Conservation (phyloP, 2,888 invertebrate genomes). For the Acheta domesticus region DNA sequence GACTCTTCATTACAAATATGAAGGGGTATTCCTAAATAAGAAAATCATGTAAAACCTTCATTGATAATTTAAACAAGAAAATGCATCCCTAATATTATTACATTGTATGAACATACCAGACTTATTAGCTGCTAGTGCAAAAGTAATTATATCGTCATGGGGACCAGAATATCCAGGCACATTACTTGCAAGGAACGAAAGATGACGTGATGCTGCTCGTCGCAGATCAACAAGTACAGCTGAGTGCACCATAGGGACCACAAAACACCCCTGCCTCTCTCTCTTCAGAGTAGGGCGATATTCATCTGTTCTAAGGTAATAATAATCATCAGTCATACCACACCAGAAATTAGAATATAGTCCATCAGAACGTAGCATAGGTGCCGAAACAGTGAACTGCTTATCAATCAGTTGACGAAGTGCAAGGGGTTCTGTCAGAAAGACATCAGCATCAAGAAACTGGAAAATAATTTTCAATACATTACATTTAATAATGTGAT, state of each 20-base stretch:
- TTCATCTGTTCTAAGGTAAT: conserved; percentile 77
- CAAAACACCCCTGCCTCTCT: conserved; percentile 68
- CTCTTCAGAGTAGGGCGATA: conserved; percentile 76
- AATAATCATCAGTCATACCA: conserved; percentile 81
- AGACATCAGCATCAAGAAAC: conserved; percentile 83
- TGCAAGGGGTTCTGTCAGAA: conserved; percentile 66
- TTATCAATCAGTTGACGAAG: conserved; percentile 62
- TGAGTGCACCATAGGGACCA: conserved; percentile 89
- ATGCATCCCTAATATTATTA: conserved; percentile 6
- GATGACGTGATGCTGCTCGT: conserved; percentile 53
- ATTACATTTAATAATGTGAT: background rate
- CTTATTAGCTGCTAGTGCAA: conserved; percentile 76
- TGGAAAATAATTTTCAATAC: conserved; percentile 47
- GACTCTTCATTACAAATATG: conserved; percentile 74
- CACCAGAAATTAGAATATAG: conserved; percentile 96
- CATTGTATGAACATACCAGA: conserved; percentile 50
- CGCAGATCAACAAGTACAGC: conserved; percentile 77
- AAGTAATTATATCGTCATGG: conserved; percentile 87
- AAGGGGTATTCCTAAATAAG: conserved; percentile 56
- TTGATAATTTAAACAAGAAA: background rate
- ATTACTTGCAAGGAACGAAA: conserved; percentile 71
- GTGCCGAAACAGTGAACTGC: conserved; percentile 67
- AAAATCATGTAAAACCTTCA: conserved; percentile 21
- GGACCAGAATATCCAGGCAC: conserved; percentile 68
- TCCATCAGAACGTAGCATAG: conserved; percentile 81